Percentiles rank a stretch among this genome's conserved stretches.
These are phyloP conservation scores for Chlorodrepanis virens DNA, from an alignment of 2,113 vertebrate genomes.

Conservation along the genomic window DNA sequence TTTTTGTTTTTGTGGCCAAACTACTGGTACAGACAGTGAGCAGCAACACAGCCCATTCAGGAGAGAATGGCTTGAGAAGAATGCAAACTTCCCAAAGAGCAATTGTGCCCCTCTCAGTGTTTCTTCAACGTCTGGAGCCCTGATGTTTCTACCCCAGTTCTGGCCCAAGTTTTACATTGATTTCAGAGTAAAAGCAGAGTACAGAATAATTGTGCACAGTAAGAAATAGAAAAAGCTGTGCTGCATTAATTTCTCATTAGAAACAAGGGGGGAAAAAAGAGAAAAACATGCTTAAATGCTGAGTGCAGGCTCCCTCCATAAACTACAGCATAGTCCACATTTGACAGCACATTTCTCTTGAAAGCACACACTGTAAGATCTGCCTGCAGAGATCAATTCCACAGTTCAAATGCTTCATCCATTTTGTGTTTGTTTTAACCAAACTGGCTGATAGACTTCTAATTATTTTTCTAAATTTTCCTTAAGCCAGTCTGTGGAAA, in stretches of 20 bases:
- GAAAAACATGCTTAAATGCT: background rate
- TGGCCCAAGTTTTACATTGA: background rate
- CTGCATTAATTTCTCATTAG: background rate
- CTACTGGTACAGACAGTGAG: background rate
- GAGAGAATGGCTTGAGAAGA: background rate
- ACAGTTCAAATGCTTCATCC: background rate
- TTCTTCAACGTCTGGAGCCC: background rate
- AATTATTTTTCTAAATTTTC: background rate
- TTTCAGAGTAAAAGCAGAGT: background rate
- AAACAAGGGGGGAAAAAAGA: background rate
- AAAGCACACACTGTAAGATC: background rate
- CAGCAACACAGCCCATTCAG: background rate
- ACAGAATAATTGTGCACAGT: background rate
- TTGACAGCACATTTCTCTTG: background rate
- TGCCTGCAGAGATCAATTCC: background rate
- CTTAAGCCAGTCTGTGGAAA: background rate
- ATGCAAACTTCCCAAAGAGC: background rate
- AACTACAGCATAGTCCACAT: background rate
- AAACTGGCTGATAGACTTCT: background rate
- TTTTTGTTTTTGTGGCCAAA: background rate
- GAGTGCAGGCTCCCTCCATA: background rate
- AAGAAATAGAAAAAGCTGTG: background rate
- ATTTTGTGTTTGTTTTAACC: background rate
- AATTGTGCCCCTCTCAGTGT: fast-evolving
- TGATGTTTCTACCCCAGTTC: background rate